A percentile compares a stretch with the other conserved stretches of the same genome.
Conservation (phyloP, 2,888 invertebrate species). For the Bhutanitis thaidina region DNA sequence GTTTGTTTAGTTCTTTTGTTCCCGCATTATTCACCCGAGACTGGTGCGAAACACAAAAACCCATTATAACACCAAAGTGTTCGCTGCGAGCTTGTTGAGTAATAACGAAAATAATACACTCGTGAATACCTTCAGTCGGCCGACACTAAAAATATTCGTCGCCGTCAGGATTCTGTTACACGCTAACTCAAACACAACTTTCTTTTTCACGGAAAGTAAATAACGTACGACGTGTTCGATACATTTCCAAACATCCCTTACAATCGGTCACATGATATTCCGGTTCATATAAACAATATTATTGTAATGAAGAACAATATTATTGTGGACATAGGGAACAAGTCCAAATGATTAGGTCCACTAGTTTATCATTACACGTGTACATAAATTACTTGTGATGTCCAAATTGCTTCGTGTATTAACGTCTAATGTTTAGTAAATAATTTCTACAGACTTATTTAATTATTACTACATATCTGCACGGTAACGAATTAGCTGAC, state of each 20-base stretch:
- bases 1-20: constrained; percentile 73
- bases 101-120: constrained; percentile 13
- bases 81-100: constrained; percentile 25
- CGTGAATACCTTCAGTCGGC: not conserved
- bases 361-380: constrained; percentile 12
- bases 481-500: not conserved
- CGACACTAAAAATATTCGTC: not conserved
- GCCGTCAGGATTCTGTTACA: constrained; percentile 4
- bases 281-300: constrained; percentile 13
- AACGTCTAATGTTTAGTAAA: not conserved
- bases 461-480: not conserved
- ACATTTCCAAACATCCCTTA: constrained; percentile 7
- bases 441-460: not conserved
- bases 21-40: constrained; percentile 49
- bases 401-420: constrained; percentile 6
- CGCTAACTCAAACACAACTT: constrained; percentile 8
- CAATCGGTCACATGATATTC: constrained; percentile 14
- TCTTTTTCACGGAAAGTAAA: constrained; percentile 16
- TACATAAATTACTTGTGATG: constrained; percentile 6
- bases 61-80: constrained; percentile 36
- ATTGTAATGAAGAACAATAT: constrained; percentile 17
- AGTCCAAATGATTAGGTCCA: constrained; percentile 18
- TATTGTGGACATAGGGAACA: constrained; percentile 21
- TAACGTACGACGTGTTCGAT: not conserved
- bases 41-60: constrained; percentile 57